Conservation (phyloP, 2,113 vertebrate genomes). For the Actenoides lindsayi region DNA sequence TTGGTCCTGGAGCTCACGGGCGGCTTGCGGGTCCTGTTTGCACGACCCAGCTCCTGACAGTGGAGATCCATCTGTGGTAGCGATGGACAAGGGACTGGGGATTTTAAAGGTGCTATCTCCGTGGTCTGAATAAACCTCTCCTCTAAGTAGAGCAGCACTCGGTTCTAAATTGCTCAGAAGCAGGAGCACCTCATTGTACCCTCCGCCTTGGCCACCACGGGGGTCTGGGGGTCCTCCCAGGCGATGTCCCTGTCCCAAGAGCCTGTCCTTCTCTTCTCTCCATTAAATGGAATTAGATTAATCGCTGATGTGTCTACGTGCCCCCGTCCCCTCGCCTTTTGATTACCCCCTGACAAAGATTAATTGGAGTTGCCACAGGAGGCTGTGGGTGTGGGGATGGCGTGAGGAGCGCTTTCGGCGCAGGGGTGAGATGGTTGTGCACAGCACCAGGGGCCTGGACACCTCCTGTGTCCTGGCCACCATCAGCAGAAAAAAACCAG, state of each 20-base stretch:
- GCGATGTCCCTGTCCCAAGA: neutral
- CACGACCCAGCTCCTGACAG: neutral
- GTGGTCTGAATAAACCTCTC: neutral
- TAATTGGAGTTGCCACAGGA: constrained; percentile 61
- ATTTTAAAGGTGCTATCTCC: neutral
- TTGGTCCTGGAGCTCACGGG: neutral
- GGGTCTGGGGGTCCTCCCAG: neutral
- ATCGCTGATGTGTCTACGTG: constrained; percentile 77
- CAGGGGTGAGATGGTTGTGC: neutral
- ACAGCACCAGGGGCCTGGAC: neutral
- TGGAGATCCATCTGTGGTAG: neutral
- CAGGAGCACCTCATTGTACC: neutral
- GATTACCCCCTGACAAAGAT: constrained; percentile 79
- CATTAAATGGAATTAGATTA: constrained; percentile 77
- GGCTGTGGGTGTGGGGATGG: neutral
- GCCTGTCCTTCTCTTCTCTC: neutral
- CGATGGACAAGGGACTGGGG: fast-evolving
- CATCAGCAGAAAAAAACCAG: neutral
- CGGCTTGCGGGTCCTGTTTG: neutral
- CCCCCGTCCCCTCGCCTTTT: constrained; percentile 71
- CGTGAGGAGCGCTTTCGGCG: neutral
- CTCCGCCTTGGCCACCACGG: fast-evolving
- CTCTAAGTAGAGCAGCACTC: neutral
- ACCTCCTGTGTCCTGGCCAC: neutral
- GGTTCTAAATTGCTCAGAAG: fast-evolving